Conservation (phyloP, 2,797 vertebrate genomes). For the Synaphobranchus kaupii region DNA sequence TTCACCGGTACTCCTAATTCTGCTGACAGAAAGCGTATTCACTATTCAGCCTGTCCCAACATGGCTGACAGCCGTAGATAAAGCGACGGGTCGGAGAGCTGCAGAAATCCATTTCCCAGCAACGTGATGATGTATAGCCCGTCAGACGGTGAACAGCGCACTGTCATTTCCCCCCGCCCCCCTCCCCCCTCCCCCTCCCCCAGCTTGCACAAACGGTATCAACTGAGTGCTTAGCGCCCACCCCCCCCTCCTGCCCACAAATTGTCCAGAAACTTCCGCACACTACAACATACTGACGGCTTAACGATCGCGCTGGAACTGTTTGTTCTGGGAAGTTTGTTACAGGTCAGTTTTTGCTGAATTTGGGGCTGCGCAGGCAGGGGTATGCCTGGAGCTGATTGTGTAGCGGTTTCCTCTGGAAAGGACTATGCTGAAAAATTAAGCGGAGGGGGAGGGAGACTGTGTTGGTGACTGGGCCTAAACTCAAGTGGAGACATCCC, state of each 20-base stretch:
- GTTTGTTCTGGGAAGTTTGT: neutral
- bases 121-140: slow-evolving; percentile 48
- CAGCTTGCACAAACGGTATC: neutral
- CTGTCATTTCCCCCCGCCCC: slow-evolving; percentile 28
- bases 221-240: neutral
- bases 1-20: neutral
- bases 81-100: slow-evolving; percentile 27
- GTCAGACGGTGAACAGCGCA: slow-evolving; percentile 29
- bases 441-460: neutral
- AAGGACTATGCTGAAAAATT: neutral
- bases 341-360: neutral
- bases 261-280: neutral
- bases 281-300: neutral
- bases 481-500: no score
- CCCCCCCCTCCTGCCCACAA: neutral
- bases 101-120: slow-evolving; percentile 47
- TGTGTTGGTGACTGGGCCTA: no score
- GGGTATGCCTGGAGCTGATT: neutral
- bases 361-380: no score
- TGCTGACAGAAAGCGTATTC: slow-evolving; percentile 23
- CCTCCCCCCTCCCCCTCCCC: neutral
- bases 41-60: slow-evolving; percentile 48
- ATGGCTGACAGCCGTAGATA: slow-evolving; percentile 49
- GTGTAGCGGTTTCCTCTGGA: neutral
- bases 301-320: neutral